These are phyloP conservation scores for Brachionus rubens DNA, from an alignment of 1,140 invertebrate genomes.

Conservation along the genomic window DNA sequence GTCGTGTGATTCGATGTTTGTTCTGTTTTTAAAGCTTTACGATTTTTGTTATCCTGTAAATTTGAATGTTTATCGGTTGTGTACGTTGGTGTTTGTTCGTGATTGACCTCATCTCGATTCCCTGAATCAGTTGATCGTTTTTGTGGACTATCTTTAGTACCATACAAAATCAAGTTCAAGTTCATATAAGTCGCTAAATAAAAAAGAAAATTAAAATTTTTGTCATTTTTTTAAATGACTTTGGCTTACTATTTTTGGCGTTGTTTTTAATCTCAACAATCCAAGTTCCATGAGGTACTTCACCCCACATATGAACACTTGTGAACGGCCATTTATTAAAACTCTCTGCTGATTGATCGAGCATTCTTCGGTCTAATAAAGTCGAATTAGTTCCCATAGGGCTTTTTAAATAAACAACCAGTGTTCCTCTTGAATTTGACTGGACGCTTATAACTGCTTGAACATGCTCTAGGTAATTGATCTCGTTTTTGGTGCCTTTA, in stretches of 20 bases:
- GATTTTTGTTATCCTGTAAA: not conserved
- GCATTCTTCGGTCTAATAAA: slow-evolving; percentile 50
- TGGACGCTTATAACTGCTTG: slow-evolving; percentile 64
- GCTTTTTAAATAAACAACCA: slow-evolving; percentile 68
- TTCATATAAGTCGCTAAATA: slow-evolving; percentile 33
- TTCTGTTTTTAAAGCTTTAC: not conserved
- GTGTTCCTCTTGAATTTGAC: slow-evolving; percentile 74
- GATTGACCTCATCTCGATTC: not conserved
- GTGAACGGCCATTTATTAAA: slow-evolving; percentile 69
- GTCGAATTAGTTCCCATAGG: slow-evolving; percentile 48
- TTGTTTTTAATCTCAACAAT: slow-evolving; percentile 32
- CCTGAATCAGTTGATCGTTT: not conserved
- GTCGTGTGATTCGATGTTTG: not conserved
- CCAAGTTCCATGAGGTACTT: slow-evolving; percentile 51
- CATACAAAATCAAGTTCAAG: slow-evolving; percentile 45
- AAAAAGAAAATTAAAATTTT: not conserved
- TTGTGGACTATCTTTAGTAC: slow-evolving; percentile 44
- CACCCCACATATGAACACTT: slow-evolving; percentile 72
- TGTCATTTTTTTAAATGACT: not conserved
- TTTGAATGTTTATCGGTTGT: not conserved
- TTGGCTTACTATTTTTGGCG: slow-evolving; percentile 32
- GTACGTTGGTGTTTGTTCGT: not conserved
- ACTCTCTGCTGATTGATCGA: slow-evolving; percentile 51
- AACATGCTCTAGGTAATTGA: slow-evolving; percentile 89
- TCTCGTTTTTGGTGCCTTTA: slow-evolving; percentile 38